These are phyloP conservation scores for Stenodema calcarata DNA, from an alignment of 2,888 invertebrate species.

Conservation along the genomic window DNA sequence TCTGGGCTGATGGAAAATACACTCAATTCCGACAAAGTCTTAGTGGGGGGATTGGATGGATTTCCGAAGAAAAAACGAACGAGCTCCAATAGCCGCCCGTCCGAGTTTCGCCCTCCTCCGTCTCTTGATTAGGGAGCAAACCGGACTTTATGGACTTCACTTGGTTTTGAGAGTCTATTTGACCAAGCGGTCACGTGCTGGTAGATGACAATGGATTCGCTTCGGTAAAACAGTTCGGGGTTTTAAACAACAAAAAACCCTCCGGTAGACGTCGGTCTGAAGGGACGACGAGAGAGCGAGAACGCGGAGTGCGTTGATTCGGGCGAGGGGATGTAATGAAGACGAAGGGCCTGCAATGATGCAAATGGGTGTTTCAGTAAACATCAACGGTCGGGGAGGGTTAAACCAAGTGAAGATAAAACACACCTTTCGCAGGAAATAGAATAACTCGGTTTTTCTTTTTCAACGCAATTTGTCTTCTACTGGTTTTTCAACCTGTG, in stretches of 20 bases:
- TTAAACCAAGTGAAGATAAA: not conserved
- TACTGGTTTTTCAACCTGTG: too few species aligned
- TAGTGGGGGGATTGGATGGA: not conserved
- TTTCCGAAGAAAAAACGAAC: not conserved
- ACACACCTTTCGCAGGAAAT: not conserved
- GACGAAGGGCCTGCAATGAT: constrained; percentile 27
- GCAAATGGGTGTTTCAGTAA: constrained; percentile 39
- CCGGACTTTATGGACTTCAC: constrained; percentile 13
- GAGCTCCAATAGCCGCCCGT: not conserved
- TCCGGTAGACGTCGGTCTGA: not conserved
- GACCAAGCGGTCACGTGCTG: constrained; percentile 21
- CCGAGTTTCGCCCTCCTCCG: not conserved
- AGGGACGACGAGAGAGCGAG: not conserved
- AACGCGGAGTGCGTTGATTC: not conserved
- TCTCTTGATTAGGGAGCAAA: constrained; percentile 1
- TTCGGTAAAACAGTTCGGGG: not conserved
- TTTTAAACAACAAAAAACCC: not conserved
- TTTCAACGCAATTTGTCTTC: too few species aligned
- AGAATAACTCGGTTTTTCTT: not conserved
- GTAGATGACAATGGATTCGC: constrained; percentile 21
- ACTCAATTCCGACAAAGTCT: not conserved
- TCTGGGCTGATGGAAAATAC: not conserved
- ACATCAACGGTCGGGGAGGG: not conserved
- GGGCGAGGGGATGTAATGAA: not conserved
- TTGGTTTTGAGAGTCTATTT: not conserved